Conservation (phyloP, 1,140 invertebrate species). For the Chymomyza costata region DNA sequence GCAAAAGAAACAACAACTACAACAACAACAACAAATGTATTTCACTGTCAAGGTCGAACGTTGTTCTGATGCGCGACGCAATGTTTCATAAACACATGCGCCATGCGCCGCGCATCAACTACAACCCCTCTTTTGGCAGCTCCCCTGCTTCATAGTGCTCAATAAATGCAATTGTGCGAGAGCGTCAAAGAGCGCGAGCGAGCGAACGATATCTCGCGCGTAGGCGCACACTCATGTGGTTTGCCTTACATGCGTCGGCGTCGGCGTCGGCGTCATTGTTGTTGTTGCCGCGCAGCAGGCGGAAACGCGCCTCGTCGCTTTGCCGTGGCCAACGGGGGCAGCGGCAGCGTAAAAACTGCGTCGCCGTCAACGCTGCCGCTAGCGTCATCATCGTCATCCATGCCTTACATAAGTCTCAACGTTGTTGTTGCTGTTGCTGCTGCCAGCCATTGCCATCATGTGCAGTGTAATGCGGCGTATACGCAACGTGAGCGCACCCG, state of each 20-base stretch:
- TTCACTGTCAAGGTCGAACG: conserved; percentile 75
- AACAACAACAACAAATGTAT: conserved; percentile 46
- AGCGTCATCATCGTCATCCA: not conserved
- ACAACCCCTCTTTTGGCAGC: not conserved
- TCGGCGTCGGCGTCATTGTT: conserved; percentile 47
- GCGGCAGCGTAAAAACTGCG: conserved; percentile 30
- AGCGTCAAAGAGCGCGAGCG: not conserved
- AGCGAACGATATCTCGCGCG: conserved; percentile 27
- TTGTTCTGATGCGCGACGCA: conserved; percentile 74
- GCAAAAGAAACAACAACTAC: conserved; percentile 21
- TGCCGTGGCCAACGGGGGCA: conserved; percentile 16
- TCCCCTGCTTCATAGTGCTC: too few species aligned
- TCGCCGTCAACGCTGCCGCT: conserved; percentile 10
- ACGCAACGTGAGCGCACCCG: not conserved
- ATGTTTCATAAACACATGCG: conserved; percentile 16
- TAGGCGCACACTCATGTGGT: conserved; percentile 11
- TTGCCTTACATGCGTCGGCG: conserved; percentile 20
- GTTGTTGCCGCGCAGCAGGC: conserved; percentile 45
- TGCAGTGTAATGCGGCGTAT: not conserved
- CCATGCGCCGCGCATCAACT: conserved; percentile 13
- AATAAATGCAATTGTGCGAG: not conserved
- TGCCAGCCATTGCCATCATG: not conserved
- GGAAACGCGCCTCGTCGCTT: not conserved
- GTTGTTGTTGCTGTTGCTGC: not conserved
- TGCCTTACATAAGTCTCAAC: not conserved